A percentile compares a stretch with the other conserved stretches of the same genome.
Evolutionary conservation across 2,888 invertebrate genomes (phyloP).

Genomic region (Dyspetes luteomarginatus): DNA sequence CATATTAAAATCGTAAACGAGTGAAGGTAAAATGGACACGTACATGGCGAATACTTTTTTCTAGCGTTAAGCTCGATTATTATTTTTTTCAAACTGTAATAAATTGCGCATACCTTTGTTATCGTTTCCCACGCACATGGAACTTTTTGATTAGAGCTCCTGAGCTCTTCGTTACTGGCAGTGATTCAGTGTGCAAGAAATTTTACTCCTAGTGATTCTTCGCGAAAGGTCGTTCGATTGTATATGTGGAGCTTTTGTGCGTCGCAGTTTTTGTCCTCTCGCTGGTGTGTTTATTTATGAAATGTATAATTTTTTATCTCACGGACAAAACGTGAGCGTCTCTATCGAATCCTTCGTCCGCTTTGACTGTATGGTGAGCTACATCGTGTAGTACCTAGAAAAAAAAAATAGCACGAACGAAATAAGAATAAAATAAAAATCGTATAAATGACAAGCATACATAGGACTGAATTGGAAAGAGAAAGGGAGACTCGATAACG

Average conservation of each 20-base stretch:
- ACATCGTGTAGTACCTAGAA: slow-evolving; percentile 71
- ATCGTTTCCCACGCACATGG: slow-evolving; percentile 65
- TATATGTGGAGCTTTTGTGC: background rate
- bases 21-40: no score
- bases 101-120: slow-evolving; percentile 48
- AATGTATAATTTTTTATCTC: slow-evolving; percentile 31
- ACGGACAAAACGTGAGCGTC: slow-evolving; percentile 18
- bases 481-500: slow-evolving; percentile 45
- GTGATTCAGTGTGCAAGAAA: slow-evolving; percentile 33
- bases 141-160: slow-evolving; percentile 42
- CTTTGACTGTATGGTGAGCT: slow-evolving; percentile 65
- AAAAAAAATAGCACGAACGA: slow-evolving; percentile 27
- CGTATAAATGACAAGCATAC: background rate
- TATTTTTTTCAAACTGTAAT: background rate
- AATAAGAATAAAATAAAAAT: background rate
- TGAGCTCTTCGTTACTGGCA: slow-evolving; percentile 25
- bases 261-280: slow-evolving; percentile 23
- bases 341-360: slow-evolving; percentile 67
- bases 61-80: no score
- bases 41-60: no score
- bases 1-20: no score
- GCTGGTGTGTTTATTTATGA: background rate
- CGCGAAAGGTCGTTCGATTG: slow-evolving; percentile 38
- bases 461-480: slow-evolving; percentile 6
- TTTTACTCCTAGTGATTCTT: background rate